Conservation (phyloP, 2,888 invertebrate species). For the Acholoe squamosa region DNA sequence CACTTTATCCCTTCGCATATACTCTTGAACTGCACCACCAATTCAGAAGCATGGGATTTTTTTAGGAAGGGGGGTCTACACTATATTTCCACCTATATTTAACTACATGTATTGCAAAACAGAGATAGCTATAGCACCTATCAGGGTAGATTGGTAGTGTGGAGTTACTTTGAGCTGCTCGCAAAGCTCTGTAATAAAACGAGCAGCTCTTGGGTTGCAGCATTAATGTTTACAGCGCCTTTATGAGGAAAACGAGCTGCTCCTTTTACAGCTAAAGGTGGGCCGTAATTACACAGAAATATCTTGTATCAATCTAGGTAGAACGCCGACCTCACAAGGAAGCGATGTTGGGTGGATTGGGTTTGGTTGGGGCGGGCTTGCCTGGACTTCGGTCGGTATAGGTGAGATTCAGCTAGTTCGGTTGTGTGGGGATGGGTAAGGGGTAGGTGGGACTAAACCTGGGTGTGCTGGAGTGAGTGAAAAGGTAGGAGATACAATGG, state of each 20-base stretch:
- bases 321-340: neutral
- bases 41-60: too few relatives aligned
- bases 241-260: slow-evolving; percentile 20
- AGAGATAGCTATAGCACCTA: neutral
- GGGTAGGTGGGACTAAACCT: neutral
- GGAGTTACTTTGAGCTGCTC: neutral
- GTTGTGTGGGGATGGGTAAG: neutral
- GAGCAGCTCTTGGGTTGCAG: neutral
- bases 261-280: slow-evolving; percentile 1
- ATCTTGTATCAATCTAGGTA: slow-evolving; percentile 21
- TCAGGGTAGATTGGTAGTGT: neutral
- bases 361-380: too few relatives aligned
- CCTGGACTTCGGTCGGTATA: too few relatives aligned
- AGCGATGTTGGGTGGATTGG: neutral
- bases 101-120: too few relatives aligned
- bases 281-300: neutral
- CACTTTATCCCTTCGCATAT: too few relatives aligned
- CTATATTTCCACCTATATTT: too few relatives aligned
- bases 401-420: too few relatives aligned
- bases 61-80: too few relatives aligned
- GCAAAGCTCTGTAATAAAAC: neutral
- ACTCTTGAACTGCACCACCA: too few relatives aligned
- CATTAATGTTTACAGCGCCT: neutral
- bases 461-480: neutral
- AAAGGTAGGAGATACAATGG: neutral